phyloP scores from a whole-genome alignment of 2,888 invertebrate species.

The Anodontia alba region DNA sequence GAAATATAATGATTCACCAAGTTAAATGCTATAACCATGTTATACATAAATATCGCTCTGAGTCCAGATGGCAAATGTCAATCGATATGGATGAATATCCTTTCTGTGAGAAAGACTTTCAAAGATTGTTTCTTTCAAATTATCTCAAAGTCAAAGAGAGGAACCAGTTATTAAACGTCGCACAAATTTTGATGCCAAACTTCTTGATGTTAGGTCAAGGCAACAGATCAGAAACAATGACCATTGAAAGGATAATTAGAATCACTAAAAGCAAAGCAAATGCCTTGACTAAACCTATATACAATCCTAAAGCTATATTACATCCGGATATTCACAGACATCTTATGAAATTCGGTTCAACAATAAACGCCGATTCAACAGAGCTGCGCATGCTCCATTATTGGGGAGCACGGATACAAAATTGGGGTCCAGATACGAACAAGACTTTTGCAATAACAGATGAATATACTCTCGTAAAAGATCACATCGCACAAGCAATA shows the following conservation, averaged over 20 bases:
- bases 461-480: conserved; percentile 14
- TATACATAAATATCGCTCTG: conserved; percentile 31
- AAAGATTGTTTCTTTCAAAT: conserved; percentile 55
- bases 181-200: conserved; percentile 49
- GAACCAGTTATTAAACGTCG: neutral
- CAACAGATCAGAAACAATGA: conserved; percentile 47
- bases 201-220: conserved; percentile 68
- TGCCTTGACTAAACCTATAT: conserved; percentile 61
- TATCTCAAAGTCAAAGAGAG: conserved; percentile 38
- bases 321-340: conserved; percentile 38
- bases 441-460: conserved; percentile 50
- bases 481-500: conserved; percentile 14
- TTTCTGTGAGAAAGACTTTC: conserved; percentile 48
- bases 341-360: conserved; percentile 10
- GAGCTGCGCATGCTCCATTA: conserved; percentile 65
- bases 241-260: conserved; percentile 62
- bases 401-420: conserved; percentile 66
- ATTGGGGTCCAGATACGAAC: conserved; percentile 67
- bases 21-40: conserved; percentile 65
- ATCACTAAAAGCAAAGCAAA: conserved; percentile 59
- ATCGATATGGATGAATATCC: conserved; percentile 73
- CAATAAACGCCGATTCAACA: conserved; percentile 19
- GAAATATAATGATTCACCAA: conserved; percentile 60
- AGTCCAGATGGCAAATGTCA: conserved; percentile 61
- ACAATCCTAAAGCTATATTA: conserved; percentile 17